Percentiles rank a stretch among this genome's conserved stretches.
Conservation (phyloP, 64 coral and sea anemone genomes). For the Acropora tenuis region DNA sequence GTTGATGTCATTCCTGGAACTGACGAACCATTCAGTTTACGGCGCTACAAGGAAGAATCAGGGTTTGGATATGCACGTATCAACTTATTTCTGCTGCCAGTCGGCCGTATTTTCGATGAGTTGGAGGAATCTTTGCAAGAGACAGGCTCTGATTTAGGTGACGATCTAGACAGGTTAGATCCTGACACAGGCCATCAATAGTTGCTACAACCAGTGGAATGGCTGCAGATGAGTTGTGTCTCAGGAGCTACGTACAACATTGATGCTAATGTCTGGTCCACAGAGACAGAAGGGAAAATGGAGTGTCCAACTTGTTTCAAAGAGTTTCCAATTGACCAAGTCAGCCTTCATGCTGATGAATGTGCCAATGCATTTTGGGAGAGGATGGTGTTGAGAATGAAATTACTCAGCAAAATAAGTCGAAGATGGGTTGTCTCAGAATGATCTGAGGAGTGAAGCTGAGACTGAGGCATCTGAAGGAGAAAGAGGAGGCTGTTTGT, state of each 20-base stretch:
- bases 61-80: neutral
- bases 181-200: neutral
- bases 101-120: neutral
- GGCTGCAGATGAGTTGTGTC: neutral
- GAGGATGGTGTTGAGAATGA: no score
- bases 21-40: neutral
- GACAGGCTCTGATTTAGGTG: neutral
- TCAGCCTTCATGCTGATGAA: neutral
- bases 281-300: neutral
- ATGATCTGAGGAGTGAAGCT: no score
- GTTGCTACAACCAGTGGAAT: neutral
- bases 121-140: neutral
- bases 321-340: neutral
- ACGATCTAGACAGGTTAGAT: neutral
- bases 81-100: neutral
- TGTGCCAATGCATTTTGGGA: neutral
- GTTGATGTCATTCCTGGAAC: neutral
- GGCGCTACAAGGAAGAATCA: neutral
- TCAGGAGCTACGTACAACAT: neutral
- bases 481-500: no score
- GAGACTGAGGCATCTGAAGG: no score
- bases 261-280: neutral
- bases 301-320: neutral
- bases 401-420: no score
- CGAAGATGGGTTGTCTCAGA: no score